Base-by-base conservation (phyloP, 2,888 invertebrate species). In the Amitus sp. region DNA sequence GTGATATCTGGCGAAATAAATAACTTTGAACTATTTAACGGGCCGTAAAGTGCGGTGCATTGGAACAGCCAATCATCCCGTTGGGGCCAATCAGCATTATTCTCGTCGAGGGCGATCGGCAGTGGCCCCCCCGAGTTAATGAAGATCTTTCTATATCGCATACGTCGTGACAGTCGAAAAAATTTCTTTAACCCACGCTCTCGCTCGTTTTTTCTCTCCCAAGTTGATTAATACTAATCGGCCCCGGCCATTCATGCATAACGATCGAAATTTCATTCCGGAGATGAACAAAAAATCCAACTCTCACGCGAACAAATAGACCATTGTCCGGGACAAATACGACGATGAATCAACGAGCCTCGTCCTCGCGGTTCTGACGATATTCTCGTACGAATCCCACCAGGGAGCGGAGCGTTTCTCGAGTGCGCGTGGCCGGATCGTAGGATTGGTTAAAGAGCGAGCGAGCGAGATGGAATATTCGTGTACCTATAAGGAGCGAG, bases 21-120 rank as follows among this genome's bases (percentile, higher is more conserved):
- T 69, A 70, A 69, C 47, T 64, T 65, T 66, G 66, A 69, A 73
- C 71, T 72, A 70, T 67, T 73, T 72, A 73, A 74, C 71, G 68
- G 72, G 67, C 73, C 72, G 72, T 75, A 73, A 74, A 74, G 52
- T 54, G 59, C 47, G 58, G 62, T 62, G 62, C 59, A 66, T 66
- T n/a, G n/a, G n/a, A 66, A 66, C 13, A 55, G 39, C 57, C 66
- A 61, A 66, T 63, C 48, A 48, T 63, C 58, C 60, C 55, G 57
- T 46, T 34, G 27, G 60, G 55, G 54, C 61, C 61, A 66, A 66
- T 66, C 63, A 63, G 58, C 62, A 58, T 66, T 62, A 66, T 62
- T 52, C 57, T 62, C 66, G 52, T 57, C 57, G 33, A 19, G 56
- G 49, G 47, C 57, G 55, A 66, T 66, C 60, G 50, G 52, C 59